Conservation (phyloP, 2,888 invertebrate species). For the Apodemia zela region DNA sequence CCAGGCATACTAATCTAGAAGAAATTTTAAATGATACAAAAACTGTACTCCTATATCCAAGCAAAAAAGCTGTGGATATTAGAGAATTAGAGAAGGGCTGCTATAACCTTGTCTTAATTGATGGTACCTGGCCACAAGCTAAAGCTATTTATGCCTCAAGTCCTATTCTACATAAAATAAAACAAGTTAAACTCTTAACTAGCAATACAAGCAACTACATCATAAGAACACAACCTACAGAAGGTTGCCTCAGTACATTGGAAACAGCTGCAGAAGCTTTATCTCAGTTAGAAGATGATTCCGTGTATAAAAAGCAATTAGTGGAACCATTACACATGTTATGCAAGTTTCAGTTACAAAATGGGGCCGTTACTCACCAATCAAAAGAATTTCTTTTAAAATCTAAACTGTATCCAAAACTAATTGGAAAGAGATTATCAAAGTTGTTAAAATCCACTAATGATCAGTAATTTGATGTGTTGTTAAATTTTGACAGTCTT, state of each 20-base stretch:
- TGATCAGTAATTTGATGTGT: constrained; percentile 39
- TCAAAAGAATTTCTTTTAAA: constrained; percentile 94
- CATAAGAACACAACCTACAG: constrained; percentile 95
- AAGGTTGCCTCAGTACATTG: constrained; percentile 93
- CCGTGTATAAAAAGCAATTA: constrained; percentile 83
- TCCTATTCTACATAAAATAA: constrained; percentile 85
- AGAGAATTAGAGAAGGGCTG: constrained; percentile 70
- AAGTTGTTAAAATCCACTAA: constrained; percentile 60
- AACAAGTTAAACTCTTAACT: constrained; percentile 89
- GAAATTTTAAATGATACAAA: constrained; percentile 83
- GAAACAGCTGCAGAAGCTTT: constrained; percentile 92
- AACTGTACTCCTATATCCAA: constrained; percentile 90
- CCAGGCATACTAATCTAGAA: constrained; percentile 83
- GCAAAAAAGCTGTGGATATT: constrained; percentile 86
- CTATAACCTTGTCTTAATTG: constrained; percentile 91
- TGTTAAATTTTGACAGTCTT: not conserved
- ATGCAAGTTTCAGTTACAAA: constrained; percentile 92
- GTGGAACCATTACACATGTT: constrained; percentile 90
- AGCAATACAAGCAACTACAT: constrained; percentile 90
- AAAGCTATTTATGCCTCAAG: constrained; percentile 94
- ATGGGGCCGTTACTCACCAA: constrained; percentile 96
- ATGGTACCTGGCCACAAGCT: constrained; percentile 98
- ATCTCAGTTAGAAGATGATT: constrained; percentile 86
- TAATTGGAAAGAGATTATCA: constrained; percentile 88
- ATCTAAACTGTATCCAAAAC: constrained; percentile 88